Conservation (phyloP, 2,113 vertebrate genomes). For the Corynorhinus townsendii region DNA sequence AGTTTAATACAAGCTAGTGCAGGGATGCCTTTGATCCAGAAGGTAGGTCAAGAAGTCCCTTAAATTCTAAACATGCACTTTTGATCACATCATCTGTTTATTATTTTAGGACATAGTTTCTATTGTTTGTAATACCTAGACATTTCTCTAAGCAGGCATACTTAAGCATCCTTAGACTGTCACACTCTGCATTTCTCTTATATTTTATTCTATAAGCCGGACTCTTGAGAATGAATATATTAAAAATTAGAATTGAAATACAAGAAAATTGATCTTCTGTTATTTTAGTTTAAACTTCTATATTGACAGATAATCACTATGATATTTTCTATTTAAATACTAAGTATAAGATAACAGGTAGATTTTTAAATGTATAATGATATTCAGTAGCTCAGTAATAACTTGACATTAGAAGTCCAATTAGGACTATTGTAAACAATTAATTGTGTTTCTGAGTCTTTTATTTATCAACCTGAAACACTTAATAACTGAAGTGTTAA, state of each 20-base stretch:
- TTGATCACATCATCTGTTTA: constrained; percentile 31
- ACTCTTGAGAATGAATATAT: not conserved
- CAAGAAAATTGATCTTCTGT: not conserved
- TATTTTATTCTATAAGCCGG: not conserved
- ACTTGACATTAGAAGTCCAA: not conserved
- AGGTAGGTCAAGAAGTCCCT: not conserved
- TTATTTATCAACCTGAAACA: not conserved
- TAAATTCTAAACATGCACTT: not conserved
- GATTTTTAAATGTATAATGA: not conserved
- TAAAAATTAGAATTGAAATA: not conserved
- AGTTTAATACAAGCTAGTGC: not conserved
- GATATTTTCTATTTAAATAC: not conserved
- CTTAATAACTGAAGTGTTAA: not conserved
- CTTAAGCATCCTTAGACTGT: not conserved
- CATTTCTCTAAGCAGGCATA: not conserved
- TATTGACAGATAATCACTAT: not conserved
- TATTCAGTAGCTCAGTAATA: not conserved
- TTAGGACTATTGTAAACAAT: not conserved
- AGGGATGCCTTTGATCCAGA: constrained; percentile 39
- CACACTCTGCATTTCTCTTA: not conserved
- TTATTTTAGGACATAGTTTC: not conserved
- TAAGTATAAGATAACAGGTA: not conserved
- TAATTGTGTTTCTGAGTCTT: not conserved
- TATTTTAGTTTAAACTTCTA: not conserved
- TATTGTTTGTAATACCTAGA: not conserved